Base-by-base conservation (phyloP, 2,797 vertebrate genomes). In the Rhabdomys pumilio region DNA sequence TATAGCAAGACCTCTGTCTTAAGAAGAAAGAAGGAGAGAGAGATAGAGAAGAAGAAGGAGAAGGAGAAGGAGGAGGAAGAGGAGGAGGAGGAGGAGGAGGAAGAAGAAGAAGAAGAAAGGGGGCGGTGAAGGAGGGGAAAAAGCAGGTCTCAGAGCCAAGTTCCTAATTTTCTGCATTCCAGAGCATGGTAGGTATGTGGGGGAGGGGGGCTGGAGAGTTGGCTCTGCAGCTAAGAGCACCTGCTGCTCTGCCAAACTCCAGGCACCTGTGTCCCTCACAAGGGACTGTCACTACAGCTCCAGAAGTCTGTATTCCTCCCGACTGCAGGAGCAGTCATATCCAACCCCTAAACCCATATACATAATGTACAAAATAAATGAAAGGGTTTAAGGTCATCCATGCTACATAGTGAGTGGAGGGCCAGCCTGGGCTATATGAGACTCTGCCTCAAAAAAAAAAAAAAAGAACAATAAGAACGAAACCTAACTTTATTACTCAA, bases 401-500 rank as follows among this genome's bases (percentile, higher is more conserved):
- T 15, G 50, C 53, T 57, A 88, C 10, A 57, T 29, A 88, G 3
- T 41, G 24, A 73, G n/a, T 73, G 24, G n/a, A 38, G 34, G 67
- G n/a, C 67, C 8, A 73, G n/a, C 44, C 50, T 55, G 67, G 47
- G 50, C 26, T 41, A 57, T 69, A 88, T 29, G 22, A 29, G 34
- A 72, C 65, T 34, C 34, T 29, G n/a, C 0, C 47, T 55, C 34
- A 69, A 53, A 67, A 22, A 53, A 17, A 11, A 34, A 38, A 41
- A 7, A 31, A 31, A 57, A 44, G 6, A 44, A 44, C 4, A 44
- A 44, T 44, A 44, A 44, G 44, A 44, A 44, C 44, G 44, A 44
- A 87, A 89, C 57, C 15, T 63, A 90, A 72, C 83, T 90, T 38
- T 91, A 75, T 93, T 95, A 91, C 69, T 93, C 41, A 92, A 65